These are phyloP conservation scores for Volucella inanis DNA, from an alignment of 2,888 invertebrate genomes.

Conservation along the genomic window DNA sequence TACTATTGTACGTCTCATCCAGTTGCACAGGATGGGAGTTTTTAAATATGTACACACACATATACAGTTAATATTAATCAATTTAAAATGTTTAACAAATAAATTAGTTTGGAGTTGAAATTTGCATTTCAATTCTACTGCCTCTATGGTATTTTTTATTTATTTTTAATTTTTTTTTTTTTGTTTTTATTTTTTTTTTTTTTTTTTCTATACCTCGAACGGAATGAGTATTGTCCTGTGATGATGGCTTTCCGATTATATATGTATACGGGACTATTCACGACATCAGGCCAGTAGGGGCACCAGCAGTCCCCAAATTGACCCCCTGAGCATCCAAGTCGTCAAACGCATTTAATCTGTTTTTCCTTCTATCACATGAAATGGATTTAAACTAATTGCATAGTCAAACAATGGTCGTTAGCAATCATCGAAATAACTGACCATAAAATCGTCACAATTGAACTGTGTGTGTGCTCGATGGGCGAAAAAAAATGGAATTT, in stretches of 20 bases:
- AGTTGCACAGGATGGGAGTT: not conserved
- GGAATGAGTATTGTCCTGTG: constrained; percentile 18
- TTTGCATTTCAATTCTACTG: constrained; percentile 47
- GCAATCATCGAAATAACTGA: constrained; percentile 58
- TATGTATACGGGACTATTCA: constrained; percentile 27
- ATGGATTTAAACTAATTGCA: constrained; percentile 63
- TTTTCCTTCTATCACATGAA: constrained; percentile 41
- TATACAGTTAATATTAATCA: constrained; percentile 48
- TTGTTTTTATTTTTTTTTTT: constrained; percentile 19
- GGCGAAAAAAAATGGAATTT: not conserved
- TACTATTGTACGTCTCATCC: not conserved
- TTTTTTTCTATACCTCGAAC: constrained; percentile 1
- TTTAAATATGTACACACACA: not conserved
- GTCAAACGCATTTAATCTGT: constrained; percentile 60
- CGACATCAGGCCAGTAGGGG: not conserved
- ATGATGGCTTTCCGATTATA: constrained; percentile 36
- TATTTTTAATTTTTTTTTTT: constrained; percentile 7
- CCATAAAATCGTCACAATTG: constrained; percentile 57
- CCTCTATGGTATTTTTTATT: not conserved
- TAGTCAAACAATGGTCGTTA: constrained; percentile 61
- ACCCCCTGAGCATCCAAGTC: not conserved
- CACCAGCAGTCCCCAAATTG: not conserved
- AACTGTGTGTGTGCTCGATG: not conserved
- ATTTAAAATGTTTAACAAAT: constrained; percentile 65
- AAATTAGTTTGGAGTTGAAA: constrained; percentile 52